phyloP scores from a whole-genome alignment of 2,888 invertebrate genomes.

The Sarcophaga carnaria region DNA sequence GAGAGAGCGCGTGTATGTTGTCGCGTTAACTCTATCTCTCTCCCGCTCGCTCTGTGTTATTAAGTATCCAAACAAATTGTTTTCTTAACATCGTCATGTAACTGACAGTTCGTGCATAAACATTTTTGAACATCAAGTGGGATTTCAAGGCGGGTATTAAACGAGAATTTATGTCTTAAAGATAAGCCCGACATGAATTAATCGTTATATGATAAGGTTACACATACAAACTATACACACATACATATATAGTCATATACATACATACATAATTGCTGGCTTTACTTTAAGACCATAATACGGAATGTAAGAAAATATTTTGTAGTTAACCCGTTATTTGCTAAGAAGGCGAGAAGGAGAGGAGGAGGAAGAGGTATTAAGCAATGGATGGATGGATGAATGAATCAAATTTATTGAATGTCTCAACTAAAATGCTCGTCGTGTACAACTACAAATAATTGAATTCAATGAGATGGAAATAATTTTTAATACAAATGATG shows the following conservation, averaged over 20 bases:
- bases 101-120: conserved; percentile 64
- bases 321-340: not conserved
- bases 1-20: no score
- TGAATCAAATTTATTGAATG: conserved; percentile 67
- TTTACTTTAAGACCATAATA: not conserved
- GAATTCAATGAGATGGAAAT: conserved; percentile 71
- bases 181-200: conserved; percentile 66
- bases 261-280: not conserved
- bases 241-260: no score
- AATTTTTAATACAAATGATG: conserved; percentile 62
- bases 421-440: conserved; percentile 64
- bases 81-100: conserved; percentile 49
- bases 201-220: conserved; percentile 50
- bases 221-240: conserved; percentile 31
- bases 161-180: conserved; percentile 63
- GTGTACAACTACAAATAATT: conserved; percentile 63
- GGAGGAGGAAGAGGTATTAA: not conserved
- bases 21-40: conserved; percentile 18
- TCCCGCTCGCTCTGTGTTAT: conserved; percentile 1
- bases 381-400: not conserved
- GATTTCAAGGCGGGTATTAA: conserved; percentile 63
- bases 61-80: conserved; percentile 57
- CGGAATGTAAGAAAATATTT: not conserved
- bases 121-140: conserved; percentile 52
- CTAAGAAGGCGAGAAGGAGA: not conserved